Base-by-base conservation (phyloP, 2,797 vertebrate species). In the Tokudaia tokunoshimensis region DNA sequence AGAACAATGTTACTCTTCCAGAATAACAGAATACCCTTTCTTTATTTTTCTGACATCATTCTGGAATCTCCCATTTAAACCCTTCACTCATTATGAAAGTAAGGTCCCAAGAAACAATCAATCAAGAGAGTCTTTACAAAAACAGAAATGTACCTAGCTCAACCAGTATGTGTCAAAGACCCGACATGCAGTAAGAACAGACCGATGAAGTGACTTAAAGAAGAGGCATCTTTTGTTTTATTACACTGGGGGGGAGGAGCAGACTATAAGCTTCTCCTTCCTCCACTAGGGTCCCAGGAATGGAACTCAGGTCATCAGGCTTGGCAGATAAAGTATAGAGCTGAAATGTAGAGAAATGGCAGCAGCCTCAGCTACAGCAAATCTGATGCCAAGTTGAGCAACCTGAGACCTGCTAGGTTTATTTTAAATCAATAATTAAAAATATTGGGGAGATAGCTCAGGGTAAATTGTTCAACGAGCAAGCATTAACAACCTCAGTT, bases 131-230 rank as follows among this genome's bases (percentile, higher is more conserved):
- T 34, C 78, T 76, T 19, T 34, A 20, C 12, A 52, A 61, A 95
- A 50, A 65, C 50, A 59, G 76, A 89, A 19, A 70, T 15, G 63
- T 15, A 87, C 59, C n/a, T 44, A 86, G 34, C 2, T 74, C 55
- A 94, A 37, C 59, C 20, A 41, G 34, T 55, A 37, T 26, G 76
- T 3, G 70, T 86, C 93, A 95, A 86, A 94, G 92, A 88, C 41
- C 79, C 75, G 91, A 85, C 34, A 96, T 19, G 78, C 15, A 90
- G 47, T 1, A 78, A 92, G 61, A 50, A 82, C 24, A 26, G 55
- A 75, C 79, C 76, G 61, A 91, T 8, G 1, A 26, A 34, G 57
- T 1, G 24, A 79, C 87, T 90, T 88, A 50, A 80, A 50, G 61
- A 81, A 1, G 8, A 24, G 2, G n/a, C 44, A 52, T 26, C 22